Percentiles rank a stretch among this genome's conserved stretches.
phyloP scores from a whole-genome alignment of 2,113 vertebrate species.

The Paracanthobrama guichenoti region DNA sequence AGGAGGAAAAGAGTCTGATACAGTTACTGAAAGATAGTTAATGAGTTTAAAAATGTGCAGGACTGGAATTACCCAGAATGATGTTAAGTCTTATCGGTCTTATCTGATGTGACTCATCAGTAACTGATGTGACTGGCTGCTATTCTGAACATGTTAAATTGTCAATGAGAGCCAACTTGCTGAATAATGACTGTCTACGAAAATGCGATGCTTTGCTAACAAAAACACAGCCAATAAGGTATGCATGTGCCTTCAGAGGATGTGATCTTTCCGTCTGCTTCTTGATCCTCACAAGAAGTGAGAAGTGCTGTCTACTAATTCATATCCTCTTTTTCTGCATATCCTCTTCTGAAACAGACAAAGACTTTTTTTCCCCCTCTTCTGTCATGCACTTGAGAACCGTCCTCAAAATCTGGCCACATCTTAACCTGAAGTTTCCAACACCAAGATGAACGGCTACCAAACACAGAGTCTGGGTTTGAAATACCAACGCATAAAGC shows the following conservation, averaged over 20 bases:
- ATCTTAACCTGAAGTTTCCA: background rate
- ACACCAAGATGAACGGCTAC: background rate
- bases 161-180: conserved; percentile 30
- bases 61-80: conserved; percentile 3
- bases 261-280: background rate
- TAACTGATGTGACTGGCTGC: background rate
- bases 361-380: background rate
- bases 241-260: background rate
- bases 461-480: background rate
- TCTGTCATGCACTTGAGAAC: background rate
- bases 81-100: conserved; percentile 19
- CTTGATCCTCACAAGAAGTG: background rate
- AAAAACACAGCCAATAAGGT: conserved; percentile 23
- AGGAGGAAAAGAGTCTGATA: background rate
- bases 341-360: conserved; percentile 23
- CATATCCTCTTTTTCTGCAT: conserved; percentile 12
- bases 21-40: background rate
- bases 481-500: background rate
- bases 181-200: background rate
- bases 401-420: background rate
- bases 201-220: background rate
- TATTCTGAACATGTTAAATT: conserved; percentile 36
- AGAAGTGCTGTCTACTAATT: background rate
- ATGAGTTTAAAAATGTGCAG: background rate
- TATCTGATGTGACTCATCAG: too few species aligned